Evolutionary conservation across 2,113 vertebrate genomes (phyloP).

Genomic region (Syrmaticus mikado): DNA sequence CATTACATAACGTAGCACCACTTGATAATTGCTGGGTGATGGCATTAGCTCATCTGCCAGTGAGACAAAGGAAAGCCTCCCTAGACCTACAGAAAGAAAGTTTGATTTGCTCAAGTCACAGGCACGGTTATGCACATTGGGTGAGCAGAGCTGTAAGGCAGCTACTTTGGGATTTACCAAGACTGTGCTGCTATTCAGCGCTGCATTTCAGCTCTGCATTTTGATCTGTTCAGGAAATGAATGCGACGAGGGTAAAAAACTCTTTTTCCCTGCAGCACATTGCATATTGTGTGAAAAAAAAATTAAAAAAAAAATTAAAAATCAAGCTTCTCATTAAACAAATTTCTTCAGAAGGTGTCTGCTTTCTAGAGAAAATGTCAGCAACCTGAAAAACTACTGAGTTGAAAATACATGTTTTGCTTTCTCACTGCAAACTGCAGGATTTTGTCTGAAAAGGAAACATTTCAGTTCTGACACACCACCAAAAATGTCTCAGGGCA

Average conservation of each 20-base stretch:
- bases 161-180: background rate
- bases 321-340: background rate
- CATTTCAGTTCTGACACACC: background rate
- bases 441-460: background rate
- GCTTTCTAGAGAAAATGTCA: constrained; percentile 1
- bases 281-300: background rate
- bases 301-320: background rate
- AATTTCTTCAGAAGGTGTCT: background rate
- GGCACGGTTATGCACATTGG: background rate
- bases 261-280: background rate
- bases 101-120: background rate
- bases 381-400: background rate
- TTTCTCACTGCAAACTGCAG: background rate
- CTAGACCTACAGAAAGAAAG: background rate
- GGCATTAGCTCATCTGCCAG: constrained; percentile 42
- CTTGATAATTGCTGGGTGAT: constrained; percentile 61
- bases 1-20: constrained; percentile 63
- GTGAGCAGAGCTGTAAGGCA: background rate
- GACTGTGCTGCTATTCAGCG: background rate
- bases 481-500: background rate
- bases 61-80: constrained; percentile 22
- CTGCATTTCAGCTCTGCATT: background rate
- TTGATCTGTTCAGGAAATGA: background rate
- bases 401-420: background rate
- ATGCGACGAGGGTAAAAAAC: background rate